Base-by-base conservation (phyloP, 2,797 vertebrate species). In the Tarsius wallacei region DNA sequence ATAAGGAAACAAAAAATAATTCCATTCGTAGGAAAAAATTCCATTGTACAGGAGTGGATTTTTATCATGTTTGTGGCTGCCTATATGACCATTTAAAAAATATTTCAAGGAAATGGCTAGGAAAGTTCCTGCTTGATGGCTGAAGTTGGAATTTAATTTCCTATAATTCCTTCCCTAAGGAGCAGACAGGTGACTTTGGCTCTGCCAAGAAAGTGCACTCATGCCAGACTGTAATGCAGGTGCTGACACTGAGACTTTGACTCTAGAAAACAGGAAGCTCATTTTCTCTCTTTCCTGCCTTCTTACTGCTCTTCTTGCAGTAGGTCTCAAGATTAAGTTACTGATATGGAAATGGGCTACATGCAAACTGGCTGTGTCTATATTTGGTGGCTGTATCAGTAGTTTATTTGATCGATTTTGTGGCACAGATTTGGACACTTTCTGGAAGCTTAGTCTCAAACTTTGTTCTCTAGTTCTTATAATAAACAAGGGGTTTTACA, bases 291-390 rank as follows among this genome's bases (percentile, higher is more conserved):
- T 53, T 11, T 57, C 68, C 33, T 31, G 66, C 19, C 59, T 94
- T 61, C 13, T 66, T 89, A 42, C 8, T 53, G n/a, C 7, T 82
- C 33, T 87, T 33, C 26, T 55, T 83, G 26, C 26, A 28, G 53
- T 2, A 85, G 36, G 33, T 61, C n/a, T 94, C n/a, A 87, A 91
- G 53, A 73, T 80, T 49, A 93, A 76, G 66, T 24, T 95, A 28
- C 61, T 83, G 22, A 80, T 16, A 53, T 4, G 80, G 53, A 82
- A 85, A 90, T 33, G 10, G 31, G 26, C 17, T 55, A 24, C 26
- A 87, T 9, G n/a, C 22, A 86, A 70, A 83, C n/a, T 15, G 42
- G 42, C 31, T 26, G 2, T 66, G n/a, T 61, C 59, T 83, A 84
- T 64, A 24, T 68, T 26, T 87, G 21, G 51, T 49, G 49, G 42